A percentile compares a stretch with the other conserved stretches of the same genome.
Conservation (phyloP, 2,888 invertebrate genomes). For the Macrophya annulata region DNA sequence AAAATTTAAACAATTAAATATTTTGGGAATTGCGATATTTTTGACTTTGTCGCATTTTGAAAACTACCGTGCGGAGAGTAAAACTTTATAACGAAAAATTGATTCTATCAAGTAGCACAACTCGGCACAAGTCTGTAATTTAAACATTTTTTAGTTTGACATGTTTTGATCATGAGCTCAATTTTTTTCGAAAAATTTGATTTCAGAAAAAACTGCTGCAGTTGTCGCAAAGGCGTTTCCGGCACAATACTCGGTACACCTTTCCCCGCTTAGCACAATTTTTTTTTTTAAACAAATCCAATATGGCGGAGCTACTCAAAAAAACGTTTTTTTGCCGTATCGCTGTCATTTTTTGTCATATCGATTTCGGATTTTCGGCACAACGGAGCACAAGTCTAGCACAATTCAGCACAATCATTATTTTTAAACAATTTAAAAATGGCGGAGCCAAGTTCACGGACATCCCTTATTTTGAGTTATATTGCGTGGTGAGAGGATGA, state of each 20-base stretch:
- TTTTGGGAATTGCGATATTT: not conserved
- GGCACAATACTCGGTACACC: not conserved
- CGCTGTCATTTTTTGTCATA: not conserved
- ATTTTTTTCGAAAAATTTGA: slow-evolving; percentile 6
- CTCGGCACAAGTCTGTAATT: not conserved
- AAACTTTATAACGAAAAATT: not conserved
- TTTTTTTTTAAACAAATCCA: slow-evolving; percentile 18
- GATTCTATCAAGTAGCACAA: not conserved
- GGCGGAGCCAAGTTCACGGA: slow-evolving; percentile 18
- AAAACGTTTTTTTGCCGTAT: slow-evolving; percentile 8
- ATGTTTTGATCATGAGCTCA: not conserved
- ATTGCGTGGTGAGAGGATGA: not conserved
- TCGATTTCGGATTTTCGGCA: slow-evolving; percentile 25
- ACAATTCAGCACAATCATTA: not conserved
- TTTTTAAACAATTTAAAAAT: slow-evolving; percentile 33
- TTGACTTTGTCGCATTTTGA: not conserved
- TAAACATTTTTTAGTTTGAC: not conserved
- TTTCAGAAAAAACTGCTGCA: not conserved
- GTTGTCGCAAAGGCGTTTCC: not conserved
- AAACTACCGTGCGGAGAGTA: not conserved
- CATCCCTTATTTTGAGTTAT: not conserved
- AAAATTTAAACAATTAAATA: not conserved
- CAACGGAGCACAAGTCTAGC: not conserved
- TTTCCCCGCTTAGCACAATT: not conserved
- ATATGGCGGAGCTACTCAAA: slow-evolving; percentile 22